Evolutionary conservation across 2,797 vertebrate genomes (phyloP).

Genomic region (Orientallactaga sibirica): DNA sequence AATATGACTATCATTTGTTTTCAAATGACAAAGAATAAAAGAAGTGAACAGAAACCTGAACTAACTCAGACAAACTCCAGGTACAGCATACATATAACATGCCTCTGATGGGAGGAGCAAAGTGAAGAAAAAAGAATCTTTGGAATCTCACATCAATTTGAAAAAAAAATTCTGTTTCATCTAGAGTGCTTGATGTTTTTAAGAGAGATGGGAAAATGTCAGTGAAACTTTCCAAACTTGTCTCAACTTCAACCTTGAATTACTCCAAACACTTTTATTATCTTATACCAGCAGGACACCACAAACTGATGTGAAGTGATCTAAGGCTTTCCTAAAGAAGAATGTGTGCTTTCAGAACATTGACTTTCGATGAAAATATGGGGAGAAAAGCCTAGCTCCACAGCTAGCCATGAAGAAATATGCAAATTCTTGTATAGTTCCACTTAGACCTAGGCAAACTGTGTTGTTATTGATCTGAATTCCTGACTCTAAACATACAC

Average conservation of each 20-base stretch:
- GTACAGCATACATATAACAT: neutral
- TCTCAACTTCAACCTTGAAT: neutral
- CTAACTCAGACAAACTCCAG: slow-evolving; percentile 1
- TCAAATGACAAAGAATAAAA: neutral
- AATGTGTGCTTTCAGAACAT: neutral
- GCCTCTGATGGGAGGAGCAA: neutral
- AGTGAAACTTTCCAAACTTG: neutral
- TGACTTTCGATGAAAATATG: slow-evolving; percentile 2
- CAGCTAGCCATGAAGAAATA: neutral
- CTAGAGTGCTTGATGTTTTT: slow-evolving; percentile 6
- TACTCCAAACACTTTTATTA: neutral
- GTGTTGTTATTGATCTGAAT: neutral
- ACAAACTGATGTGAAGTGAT: neutral
- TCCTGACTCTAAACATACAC: neutral
- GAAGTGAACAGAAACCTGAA: neutral
- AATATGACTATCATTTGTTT: neutral
- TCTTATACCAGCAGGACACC: neutral
- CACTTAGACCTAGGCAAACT: neutral
- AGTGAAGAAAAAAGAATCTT: neutral
- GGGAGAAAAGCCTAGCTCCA: accelerated
- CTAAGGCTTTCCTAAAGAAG: neutral
- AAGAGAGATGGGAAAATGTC: slow-evolving; percentile 7
- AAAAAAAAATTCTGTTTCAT: slow-evolving; percentile 25
- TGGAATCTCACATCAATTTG: neutral
- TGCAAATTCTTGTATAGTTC: neutral